These are phyloP conservation scores for Stylophora pistillata DNA, from an alignment of 64 coral and sea anemone genomes.

Conservation along the genomic window DNA sequence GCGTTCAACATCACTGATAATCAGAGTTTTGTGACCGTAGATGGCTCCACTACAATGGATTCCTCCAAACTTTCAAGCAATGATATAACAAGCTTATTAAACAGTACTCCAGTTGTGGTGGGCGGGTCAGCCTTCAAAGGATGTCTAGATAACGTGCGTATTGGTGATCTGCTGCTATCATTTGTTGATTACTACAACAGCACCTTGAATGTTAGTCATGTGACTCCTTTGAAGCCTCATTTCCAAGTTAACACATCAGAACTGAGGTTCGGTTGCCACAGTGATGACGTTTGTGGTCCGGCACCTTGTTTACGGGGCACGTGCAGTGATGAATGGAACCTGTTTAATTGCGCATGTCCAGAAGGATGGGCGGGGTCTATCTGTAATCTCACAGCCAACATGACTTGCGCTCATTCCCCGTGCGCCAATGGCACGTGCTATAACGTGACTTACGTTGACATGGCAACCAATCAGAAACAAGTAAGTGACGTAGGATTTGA, in stretches of 20 bases:
- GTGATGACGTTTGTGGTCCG: constrained; percentile 66
- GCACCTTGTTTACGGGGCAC: constrained; percentile 74
- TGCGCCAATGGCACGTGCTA: constrained; percentile 80
- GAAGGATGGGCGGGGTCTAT: constrained; percentile 68
- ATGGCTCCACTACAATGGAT: constrained; percentile 16
- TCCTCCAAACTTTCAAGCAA: not conserved
- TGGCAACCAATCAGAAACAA: constrained; percentile 19
- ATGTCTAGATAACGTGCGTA: constrained; percentile 70
- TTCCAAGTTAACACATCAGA: constrained; percentile 48
- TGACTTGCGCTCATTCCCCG: constrained; percentile 83
- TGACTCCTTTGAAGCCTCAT: constrained; percentile 77
- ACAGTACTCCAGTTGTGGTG: constrained; percentile 46
- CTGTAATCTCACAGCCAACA: constrained; percentile 85
- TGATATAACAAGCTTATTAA: constrained; percentile 56
- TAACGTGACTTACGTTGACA: constrained; percentile 54
- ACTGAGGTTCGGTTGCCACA: constrained; percentile 65
- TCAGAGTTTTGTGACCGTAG: constrained; percentile 38
- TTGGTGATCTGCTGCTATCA: constrained; percentile 77
- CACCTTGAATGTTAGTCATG: constrained; percentile 70
- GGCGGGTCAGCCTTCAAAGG: constrained; percentile 69
- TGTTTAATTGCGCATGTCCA: constrained; percentile 67
- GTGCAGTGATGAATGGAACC: constrained; percentile 74
- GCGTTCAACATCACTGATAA: constrained; percentile 42
- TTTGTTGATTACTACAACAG: constrained; percentile 82
- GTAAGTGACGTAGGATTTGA: constrained; percentile 84